Percentiles rank a stretch among this genome's conserved stretches.
These are phyloP conservation scores for Herpailurus yagouaroundi DNA, from an alignment of 2,113 vertebrate genomes.

Conservation along the genomic window DNA sequence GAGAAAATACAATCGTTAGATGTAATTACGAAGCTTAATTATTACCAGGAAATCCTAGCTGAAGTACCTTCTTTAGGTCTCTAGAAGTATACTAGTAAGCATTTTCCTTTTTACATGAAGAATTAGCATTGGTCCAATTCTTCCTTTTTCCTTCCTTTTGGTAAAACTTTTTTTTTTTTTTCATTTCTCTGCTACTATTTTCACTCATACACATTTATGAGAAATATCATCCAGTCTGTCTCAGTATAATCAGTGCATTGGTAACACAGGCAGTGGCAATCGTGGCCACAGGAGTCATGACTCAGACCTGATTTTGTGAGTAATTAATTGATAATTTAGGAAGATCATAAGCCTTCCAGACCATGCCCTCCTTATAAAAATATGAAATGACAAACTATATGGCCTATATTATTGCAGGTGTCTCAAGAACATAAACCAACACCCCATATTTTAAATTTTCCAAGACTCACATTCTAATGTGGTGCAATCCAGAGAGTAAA, in stretches of 20 bases:
- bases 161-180: background rate
- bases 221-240: background rate
- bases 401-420: background rate
- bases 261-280: background rate
- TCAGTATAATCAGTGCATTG: background rate
- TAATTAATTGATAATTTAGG: background rate
- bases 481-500: background rate
- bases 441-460: background rate
- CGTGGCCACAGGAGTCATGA: background rate
- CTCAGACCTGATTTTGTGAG: background rate
- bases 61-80: background rate
- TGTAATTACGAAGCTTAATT: slow-evolving; percentile 7
- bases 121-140: background rate
- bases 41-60: background rate
- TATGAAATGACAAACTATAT: background rate
- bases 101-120: background rate
- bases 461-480: background rate
- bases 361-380: background rate
- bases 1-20: background rate
- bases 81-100: background rate
- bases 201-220: background rate
- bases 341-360: background rate
- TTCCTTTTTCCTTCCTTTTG: background rate
- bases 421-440: slow-evolving; percentile 40
- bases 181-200: background rate